phyloP scores from a whole-genome alignment of 2,888 invertebrate genomes.

The Drosophila buzzatii region DNA sequence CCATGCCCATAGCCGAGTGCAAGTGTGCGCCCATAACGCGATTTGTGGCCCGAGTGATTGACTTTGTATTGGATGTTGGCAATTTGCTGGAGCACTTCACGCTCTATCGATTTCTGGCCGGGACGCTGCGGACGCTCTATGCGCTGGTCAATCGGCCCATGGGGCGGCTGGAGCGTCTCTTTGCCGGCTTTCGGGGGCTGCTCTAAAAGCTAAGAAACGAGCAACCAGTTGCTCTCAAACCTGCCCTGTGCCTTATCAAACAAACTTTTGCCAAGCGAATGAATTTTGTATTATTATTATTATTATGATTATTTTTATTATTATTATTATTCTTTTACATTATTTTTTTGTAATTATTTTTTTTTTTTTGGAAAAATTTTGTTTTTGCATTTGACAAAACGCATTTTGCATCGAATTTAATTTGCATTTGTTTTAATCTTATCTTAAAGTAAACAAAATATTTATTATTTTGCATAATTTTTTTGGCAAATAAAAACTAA shows the following conservation, averaged over 20 bases:
- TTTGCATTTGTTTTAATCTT: conserved; percentile 60
- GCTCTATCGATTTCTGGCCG: conserved; percentile 82
- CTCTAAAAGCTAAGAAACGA: conserved; percentile 33
- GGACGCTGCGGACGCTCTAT: conserved; percentile 79
- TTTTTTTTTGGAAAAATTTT: conserved; percentile 60
- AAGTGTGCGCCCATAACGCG: conserved; percentile 85
- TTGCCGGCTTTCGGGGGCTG: conserved; percentile 69
- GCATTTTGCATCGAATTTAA: conserved; percentile 75
- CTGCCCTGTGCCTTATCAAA: conserved; percentile 35
- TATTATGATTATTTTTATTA: conserved; percentile 31
- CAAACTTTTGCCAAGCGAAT: conserved; percentile 42
- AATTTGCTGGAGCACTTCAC: conserved; percentile 83
- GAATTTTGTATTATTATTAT: conserved; percentile 37
- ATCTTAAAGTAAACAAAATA: conserved; percentile 46
- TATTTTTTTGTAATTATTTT: conserved; percentile 55
- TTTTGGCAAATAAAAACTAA: conserved; percentile 75
- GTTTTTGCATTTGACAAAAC: conserved; percentile 82
- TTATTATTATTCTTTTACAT: conserved; percentile 31
- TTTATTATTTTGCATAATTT: conserved; percentile 44
- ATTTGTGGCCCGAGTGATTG: conserved; percentile 83
- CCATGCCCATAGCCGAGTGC: conserved; percentile 69
- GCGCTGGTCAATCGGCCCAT: conserved; percentile 78
- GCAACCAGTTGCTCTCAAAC: conserved; percentile 42
- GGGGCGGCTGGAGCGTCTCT: conserved; percentile 70
- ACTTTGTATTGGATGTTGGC: conserved; percentile 82